Evolutionary conservation across 2,113 vertebrate genomes (phyloP).

Genomic region (Psammodynastes pulverulentus): DNA sequence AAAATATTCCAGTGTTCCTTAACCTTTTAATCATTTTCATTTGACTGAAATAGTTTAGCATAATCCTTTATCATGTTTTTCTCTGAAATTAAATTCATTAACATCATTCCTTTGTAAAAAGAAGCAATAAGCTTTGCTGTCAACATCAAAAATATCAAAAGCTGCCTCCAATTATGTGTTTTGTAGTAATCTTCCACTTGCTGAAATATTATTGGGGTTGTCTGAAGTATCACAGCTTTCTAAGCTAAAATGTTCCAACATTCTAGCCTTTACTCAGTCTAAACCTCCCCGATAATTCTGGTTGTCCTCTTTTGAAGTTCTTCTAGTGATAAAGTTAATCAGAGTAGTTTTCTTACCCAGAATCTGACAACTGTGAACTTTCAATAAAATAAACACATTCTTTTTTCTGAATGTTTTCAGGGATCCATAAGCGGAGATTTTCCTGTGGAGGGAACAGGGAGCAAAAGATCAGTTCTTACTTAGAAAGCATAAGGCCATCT

Average conservation of each 20-base stretch:
- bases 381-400: slow-evolving; percentile 81
- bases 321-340: not conserved
- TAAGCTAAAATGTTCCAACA: not conserved
- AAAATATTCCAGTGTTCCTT: not conserved
- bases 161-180: not conserved
- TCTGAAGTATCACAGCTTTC: not conserved
- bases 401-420: slow-evolving; percentile 82
- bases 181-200: not conserved
- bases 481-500: not conserved
- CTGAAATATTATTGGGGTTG: not conserved
- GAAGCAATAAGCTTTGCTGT: not conserved
- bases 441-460: slow-evolving; percentile 48
- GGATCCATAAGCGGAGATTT: slow-evolving; percentile 77
- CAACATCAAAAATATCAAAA: not conserved
- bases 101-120: not conserved
- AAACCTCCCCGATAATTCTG: not conserved
- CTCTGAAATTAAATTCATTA: not conserved
- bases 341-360: slow-evolving; percentile 57
- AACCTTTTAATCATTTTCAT: not conserved
- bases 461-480: not conserved
- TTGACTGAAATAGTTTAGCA: not conserved
- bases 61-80: not conserved
- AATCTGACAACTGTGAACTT: slow-evolving; percentile 61
- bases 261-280: not conserved
- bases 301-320: not conserved